Conservation (phyloP, 1,140 invertebrate genomes). For the Acromyrmex heyeri region DNA sequence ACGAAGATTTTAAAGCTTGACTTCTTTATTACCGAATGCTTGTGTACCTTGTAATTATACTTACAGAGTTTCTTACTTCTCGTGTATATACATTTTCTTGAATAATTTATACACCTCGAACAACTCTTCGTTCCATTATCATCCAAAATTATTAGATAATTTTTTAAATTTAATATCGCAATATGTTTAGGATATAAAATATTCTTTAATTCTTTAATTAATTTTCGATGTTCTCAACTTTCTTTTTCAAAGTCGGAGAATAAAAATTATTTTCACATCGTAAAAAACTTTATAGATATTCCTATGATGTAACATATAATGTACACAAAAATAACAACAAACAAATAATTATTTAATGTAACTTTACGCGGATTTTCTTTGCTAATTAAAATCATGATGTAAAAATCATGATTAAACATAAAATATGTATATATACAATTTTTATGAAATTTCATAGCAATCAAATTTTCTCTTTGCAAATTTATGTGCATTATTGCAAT, state of each 20-base stretch:
- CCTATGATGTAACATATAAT: background rate
- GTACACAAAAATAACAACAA: background rate
- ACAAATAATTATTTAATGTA: constrained; percentile 11
- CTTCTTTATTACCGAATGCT: background rate
- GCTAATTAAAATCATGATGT: background rate
- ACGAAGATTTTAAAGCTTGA: background rate
- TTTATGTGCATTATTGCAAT: background rate
- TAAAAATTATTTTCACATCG: background rate
- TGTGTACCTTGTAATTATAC: background rate
- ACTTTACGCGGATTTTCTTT: background rate
- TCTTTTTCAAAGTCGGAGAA: background rate
- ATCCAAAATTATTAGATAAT: background rate
- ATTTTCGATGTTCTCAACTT: background rate
- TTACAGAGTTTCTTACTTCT: background rate
- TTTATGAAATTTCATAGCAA: background rate
- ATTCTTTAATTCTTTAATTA: background rate
- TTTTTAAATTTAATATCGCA: background rate
- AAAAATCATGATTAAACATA: no score
- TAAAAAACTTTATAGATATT: background rate
- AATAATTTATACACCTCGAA: background rate
- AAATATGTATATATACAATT: background rate
- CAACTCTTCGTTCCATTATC: background rate
- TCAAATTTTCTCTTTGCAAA: background rate
- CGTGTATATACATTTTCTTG: background rate
- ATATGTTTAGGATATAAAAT: background rate